Evolutionary conservation across 2,888 invertebrate species (phyloP).

Genomic region (Eristalis arbustorum): DNA sequence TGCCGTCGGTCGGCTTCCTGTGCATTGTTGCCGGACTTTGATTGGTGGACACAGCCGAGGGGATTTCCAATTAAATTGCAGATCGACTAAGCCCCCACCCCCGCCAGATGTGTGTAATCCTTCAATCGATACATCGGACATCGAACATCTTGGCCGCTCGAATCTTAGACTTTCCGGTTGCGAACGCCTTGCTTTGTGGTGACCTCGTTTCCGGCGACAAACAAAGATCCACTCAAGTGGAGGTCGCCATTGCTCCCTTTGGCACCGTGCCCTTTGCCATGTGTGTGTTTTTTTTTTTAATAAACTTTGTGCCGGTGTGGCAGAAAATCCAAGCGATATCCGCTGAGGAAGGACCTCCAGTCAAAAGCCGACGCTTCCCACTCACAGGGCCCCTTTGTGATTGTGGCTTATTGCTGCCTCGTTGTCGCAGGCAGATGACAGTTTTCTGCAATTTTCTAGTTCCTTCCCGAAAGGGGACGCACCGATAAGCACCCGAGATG

Average conservation of each 20-base stretch:
- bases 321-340: constrained; percentile 15
- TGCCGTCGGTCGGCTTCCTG: constrained; percentile 7
- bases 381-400: neutral
- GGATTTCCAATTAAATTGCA: constrained; percentile 24
- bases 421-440: constrained; percentile 49
- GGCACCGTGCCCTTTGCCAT: neutral
- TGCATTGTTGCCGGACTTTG: neutral
- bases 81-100: neutral
- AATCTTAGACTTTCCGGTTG: constrained; percentile 30
- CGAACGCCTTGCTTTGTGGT: constrained; percentile 34
- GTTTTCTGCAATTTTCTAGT: constrained; percentile 51
- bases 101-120: neutral
- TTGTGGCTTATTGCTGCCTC: constrained; percentile 43
- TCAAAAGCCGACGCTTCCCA: neutral
- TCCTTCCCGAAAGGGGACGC: constrained; percentile 16
- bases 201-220: constrained; percentile 44
- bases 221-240: constrained; percentile 15
- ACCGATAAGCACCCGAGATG: neutral
- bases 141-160: neutral
- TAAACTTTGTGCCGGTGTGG: constrained; percentile 30
- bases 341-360: neutral
- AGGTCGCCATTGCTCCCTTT: neutral
- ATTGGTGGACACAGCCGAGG: neutral
- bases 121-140: neutral
- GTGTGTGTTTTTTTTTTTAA: neutral